Evolutionary conservation across 2,888 invertebrate species (phyloP).

Genomic region (Sesia apiformis): DNA sequence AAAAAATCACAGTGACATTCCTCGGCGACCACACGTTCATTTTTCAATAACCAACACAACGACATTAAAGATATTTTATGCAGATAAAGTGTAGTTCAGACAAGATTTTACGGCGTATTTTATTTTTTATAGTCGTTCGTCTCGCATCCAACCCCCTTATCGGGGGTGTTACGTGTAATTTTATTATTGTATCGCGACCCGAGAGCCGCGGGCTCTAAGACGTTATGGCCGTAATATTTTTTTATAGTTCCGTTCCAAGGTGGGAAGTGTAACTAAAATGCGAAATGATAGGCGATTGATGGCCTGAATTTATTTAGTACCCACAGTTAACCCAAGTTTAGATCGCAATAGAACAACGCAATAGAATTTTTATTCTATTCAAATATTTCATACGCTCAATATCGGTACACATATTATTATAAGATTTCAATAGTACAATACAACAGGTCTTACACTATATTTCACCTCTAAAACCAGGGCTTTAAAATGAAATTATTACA

Average conservation of each 20-base stretch:
- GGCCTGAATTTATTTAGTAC: no score
- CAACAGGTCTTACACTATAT: no score
- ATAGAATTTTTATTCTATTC: no score
- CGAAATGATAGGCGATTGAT: not conserved
- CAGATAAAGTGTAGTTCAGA: constrained; percentile 14
- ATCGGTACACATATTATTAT: no score
- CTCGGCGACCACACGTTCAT: not conserved
- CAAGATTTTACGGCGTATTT: constrained; percentile 37
- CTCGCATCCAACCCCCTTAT: constrained; percentile 25
- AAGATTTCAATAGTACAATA: no score
- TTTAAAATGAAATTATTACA: no score
- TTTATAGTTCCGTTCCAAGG: constrained; percentile 38
- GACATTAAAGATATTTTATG: constrained; percentile 4
- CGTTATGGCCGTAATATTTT: constrained; percentile 33
- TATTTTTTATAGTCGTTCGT: constrained; percentile 32
- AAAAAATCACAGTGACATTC: not conserved
- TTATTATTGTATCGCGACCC: constrained; percentile 30
- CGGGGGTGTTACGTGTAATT: constrained; percentile 15
- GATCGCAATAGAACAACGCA: no score
- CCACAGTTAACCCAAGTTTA: no score
- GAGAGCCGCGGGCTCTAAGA: constrained; percentile 25
- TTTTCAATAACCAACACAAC: not conserved
- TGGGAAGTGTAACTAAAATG: constrained; percentile 5
- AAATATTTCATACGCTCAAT: no score
- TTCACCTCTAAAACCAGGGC: no score